phyloP scores from a whole-genome alignment of 2,888 invertebrate genomes.

The Drosophila heteroneura region DNA sequence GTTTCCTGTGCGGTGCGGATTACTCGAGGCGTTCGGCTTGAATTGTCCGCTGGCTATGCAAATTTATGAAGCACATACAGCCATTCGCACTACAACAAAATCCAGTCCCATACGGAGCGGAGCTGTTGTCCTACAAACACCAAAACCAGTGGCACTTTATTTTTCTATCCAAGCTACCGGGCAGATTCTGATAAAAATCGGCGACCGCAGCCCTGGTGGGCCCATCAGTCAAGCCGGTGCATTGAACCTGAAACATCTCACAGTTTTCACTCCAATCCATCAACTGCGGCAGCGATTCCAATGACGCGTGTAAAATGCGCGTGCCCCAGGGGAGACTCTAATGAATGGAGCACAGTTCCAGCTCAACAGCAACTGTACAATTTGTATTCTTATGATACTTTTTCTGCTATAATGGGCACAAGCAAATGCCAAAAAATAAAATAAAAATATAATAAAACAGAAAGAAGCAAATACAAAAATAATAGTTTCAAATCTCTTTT shows the following conservation, averaged over 20 bases:
- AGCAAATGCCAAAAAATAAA: slow-evolving; percentile 12
- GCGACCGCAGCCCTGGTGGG: slow-evolving; percentile 27
- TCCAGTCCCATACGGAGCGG: slow-evolving; percentile 33
- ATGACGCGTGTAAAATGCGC: slow-evolving; percentile 64
- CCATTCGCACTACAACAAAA: slow-evolving; percentile 18
- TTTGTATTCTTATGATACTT: slow-evolving; percentile 50
- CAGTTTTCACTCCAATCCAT: slow-evolving; percentile 62
- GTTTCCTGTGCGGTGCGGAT: slow-evolving; percentile 64
- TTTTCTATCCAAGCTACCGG: slow-evolving; percentile 15
- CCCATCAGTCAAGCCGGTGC: slow-evolving; percentile 56
- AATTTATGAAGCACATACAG: slow-evolving; percentile 59
- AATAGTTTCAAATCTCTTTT: slow-evolving; percentile 21
- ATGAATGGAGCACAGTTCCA: slow-evolving; percentile 45
- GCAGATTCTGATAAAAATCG: slow-evolving; percentile 47
- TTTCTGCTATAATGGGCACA: slow-evolving; percentile 41
- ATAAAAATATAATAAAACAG: neutral
- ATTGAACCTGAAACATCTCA: slow-evolving; percentile 64
- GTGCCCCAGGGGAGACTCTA: slow-evolving; percentile 50
- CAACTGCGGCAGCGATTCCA: slow-evolving; percentile 37
- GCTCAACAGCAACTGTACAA: slow-evolving; percentile 53
- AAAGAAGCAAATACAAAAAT: slow-evolving; percentile 18
- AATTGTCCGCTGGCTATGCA: slow-evolving; percentile 64
- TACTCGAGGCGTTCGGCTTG: slow-evolving; percentile 51
- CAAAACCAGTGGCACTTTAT: slow-evolving; percentile 73
- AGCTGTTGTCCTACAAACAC: slow-evolving; percentile 72